Evolutionary conservation across 2,113 vertebrate genomes (phyloP), one percentile per base, ranked within the genome.

Genomic region (Neodontobutis hainanensis): DNA sequence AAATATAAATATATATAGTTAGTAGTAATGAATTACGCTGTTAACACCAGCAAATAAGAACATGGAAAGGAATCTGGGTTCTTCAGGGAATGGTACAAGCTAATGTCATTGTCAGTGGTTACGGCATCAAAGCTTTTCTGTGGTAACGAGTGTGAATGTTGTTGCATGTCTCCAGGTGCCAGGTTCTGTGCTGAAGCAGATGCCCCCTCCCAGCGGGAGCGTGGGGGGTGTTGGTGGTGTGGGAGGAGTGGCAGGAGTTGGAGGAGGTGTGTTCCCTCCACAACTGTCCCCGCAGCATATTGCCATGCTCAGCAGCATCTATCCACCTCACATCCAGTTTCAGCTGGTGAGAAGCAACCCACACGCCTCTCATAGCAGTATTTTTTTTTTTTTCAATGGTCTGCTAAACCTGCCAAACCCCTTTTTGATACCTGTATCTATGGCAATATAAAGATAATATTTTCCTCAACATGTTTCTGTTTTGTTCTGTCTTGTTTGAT

Each of bases 221-320:
- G 92, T 94, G 77, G 95, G 96, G 87, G 94, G 94, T 87, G 93
- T 97, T 74, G 95, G 96, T 82, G 93, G 94, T 55, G 91, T 96
- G 91, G 94, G 93, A 47, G 90, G 88, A 55, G 85, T 88, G 63
- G 75, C 84, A 57, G 91, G 89, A 48, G 88, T 91, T 14, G 91
- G 90, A 45, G 89, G 86, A 62, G 91, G 92, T 36, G 89, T 93
- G 53, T 93, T 93, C 72, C 91, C 92, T 58, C 96, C 96, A 61
- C 97, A 98, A 90, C 94, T 99, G 85, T 98, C 97, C 85, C 96
- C 97, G 55, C 97, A 99, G 84, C 97, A 99, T 78, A 94, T 99
- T 73, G 96, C 97, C 87, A 97, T 99, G 96, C 95, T 99, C 90
- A 98, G 96, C 95, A 96, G 96, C 91, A 96, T 99, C 88, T 97